These are phyloP conservation scores for Noctua pronuba DNA, from an alignment of 2,888 invertebrate species.

Conservation along the genomic window DNA sequence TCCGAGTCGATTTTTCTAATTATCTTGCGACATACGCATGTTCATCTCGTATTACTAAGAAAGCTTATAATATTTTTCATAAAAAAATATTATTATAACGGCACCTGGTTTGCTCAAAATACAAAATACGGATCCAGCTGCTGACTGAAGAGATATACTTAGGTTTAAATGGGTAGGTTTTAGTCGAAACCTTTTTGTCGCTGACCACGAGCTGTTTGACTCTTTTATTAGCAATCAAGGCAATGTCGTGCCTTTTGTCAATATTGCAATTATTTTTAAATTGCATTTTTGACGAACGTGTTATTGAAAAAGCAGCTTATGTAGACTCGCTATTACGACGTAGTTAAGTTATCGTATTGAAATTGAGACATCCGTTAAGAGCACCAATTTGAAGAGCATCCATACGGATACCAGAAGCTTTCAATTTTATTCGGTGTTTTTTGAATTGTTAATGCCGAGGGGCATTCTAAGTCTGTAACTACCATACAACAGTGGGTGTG, in stretches of 20 bases:
- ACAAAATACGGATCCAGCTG: conserved; percentile 15
- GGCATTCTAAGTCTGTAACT: neutral
- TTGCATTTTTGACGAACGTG: conserved; percentile 35
- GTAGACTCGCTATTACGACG: neutral
- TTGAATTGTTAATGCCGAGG: neutral
- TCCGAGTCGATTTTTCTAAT: neutral
- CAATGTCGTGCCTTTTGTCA: conserved; percentile 33
- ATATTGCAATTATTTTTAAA: conserved; percentile 39
- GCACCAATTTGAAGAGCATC: neutral
- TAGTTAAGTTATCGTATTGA: conserved; percentile 1
- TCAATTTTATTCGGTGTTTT: neutral
- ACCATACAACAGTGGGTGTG: neutral
- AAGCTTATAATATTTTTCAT: neutral
- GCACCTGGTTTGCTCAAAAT: conserved; percentile 12
- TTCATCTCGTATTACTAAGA: neutral
- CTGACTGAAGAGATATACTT: conserved; percentile 11
- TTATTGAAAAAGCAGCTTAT: neutral
- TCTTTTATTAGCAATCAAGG: neutral
- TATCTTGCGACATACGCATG: neutral
- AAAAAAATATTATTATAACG: neutral
- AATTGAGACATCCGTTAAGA: neutral
- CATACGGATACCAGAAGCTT: neutral
- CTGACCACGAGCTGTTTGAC: conserved; percentile 6
- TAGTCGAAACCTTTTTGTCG: neutral
- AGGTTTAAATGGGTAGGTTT: neutral